Conservation (phyloP, 2,888 invertebrate genomes). For the Drosophila peninsularis region DNA sequence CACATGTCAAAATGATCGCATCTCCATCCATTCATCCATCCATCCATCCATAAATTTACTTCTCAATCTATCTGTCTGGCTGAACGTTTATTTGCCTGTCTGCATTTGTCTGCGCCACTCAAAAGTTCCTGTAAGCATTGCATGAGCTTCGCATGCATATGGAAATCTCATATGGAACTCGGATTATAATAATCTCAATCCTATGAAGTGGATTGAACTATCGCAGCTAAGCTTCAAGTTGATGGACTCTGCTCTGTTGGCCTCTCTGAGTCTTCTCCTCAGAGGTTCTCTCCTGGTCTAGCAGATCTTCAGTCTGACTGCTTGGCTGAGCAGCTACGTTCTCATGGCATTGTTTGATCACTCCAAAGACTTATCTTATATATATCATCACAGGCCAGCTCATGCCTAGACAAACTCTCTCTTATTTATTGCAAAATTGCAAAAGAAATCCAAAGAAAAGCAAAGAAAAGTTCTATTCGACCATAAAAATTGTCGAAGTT, state of each 20-base stretch:
- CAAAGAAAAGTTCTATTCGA: background rate
- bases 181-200: background rate
- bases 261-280: too few species aligned
- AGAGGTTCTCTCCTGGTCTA: too few species aligned
- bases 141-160: background rate
- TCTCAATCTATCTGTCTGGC: background rate
- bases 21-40: slow-evolving; percentile 3
- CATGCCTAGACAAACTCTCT: background rate
- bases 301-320: too few species aligned
- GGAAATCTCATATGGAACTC: background rate
- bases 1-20: slow-evolving; percentile 12
- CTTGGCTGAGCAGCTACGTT: too few species aligned
- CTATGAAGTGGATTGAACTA: background rate
- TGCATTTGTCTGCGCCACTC: background rate
- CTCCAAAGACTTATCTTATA: too few species aligned
- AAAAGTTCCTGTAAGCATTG: background rate
- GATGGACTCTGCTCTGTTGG: too few species aligned
- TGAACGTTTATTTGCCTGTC: background rate
- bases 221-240: too few species aligned
- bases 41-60: slow-evolving; percentile 4
- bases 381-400: background rate
- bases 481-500: background rate
- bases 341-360: too few species aligned
- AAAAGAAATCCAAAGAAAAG: background rate
- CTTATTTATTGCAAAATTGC: background rate